These are phyloP conservation scores for Mellilla xanthometata DNA, from an alignment of 2,888 invertebrate species.

Conservation along the genomic window DNA sequence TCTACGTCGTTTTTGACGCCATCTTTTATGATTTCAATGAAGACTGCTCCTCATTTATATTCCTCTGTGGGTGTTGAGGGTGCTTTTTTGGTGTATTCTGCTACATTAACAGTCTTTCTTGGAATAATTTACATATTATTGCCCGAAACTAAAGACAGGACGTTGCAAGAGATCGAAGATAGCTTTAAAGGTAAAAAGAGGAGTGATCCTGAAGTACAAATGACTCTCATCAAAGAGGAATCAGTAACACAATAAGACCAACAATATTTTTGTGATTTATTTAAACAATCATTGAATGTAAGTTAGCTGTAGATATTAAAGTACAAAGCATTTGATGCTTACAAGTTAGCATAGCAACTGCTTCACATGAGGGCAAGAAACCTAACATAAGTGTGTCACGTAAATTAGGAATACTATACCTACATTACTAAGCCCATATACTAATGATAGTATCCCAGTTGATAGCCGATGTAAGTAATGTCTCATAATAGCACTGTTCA, in stretches of 20 bases:
- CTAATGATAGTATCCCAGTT: too few species aligned
- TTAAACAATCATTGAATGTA: background rate
- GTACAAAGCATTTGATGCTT: conserved; percentile 13
- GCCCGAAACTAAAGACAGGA: conserved; percentile 74
- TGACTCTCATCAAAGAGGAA: conserved; percentile 49
- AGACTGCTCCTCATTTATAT: conserved; percentile 73
- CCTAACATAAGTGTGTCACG: too few species aligned
- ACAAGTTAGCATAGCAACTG: too few species aligned
- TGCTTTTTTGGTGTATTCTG: conserved; percentile 70
- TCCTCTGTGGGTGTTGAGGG: conserved; percentile 72
- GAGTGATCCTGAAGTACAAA: conserved; percentile 61
- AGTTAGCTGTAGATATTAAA: background rate
- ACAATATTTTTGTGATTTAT: conserved; percentile 3
- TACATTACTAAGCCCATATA: too few species aligned
- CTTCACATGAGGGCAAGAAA: too few species aligned
- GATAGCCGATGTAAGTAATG: too few species aligned
- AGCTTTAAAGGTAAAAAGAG: conserved; percentile 65
- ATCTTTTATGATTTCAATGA: conserved; percentile 72
- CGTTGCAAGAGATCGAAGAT: conserved; percentile 72
- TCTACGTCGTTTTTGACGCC: conserved; percentile 74
- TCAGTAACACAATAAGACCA: conserved; percentile 6
- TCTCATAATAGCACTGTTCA: too few species aligned
- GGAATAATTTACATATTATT: conserved; percentile 59
- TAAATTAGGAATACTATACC: too few species aligned
- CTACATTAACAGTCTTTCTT: conserved; percentile 59